Evolutionary conservation across 2,888 invertebrate genomes (phyloP), one percentile per base, ranked within the genome.

Genomic region (Ischnura elegans): DNA sequence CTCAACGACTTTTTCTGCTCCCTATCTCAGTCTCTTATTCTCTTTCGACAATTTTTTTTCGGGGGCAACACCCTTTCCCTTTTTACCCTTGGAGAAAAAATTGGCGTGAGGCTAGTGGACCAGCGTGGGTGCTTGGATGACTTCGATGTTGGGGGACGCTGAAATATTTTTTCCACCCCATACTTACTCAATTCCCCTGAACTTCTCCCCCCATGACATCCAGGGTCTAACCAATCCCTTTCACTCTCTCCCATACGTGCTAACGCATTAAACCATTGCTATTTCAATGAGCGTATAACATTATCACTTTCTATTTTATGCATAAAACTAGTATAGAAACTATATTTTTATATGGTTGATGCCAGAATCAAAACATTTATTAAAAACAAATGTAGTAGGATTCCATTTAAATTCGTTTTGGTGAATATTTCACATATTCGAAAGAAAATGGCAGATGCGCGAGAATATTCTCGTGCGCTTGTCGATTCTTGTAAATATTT

Each of bases 261-360:
- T 43, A 13, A 25, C n/a, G n/a, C 61, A 61, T 36, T 61, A 21
- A n/a, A 43, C 90, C 42, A 66, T 90, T n/a, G n/a, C n/a, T 51
- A 47, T 66, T 90, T 90, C 66, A 90, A 90, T 66, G 90, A 66
- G 66, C 66, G 43, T 66, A 90, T n/a, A 66, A 61, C 61, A n/a
- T 43, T 90, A 42, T 61, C 47, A 10, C 16, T n/a, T n/a, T 21
- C 45, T 46, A 13, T 43, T 42, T 0, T 43, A 25, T 46, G n/a
- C n/a, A n/a, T n/a, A n/a, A n/a, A n/a, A n/a, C n/a, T n/a, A n/a
- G n/a, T n/a, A n/a, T n/a, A n/a, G n/a, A n/a, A n/a, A n/a, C n/a
- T n/a, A n/a, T n/a, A n/a, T n/a, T n/a, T n/a, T n/a, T n/a, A n/a
- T n/a, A n/a, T n/a, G n/a, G n/a, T n/a, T n/a, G n/a, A n/a, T n/a